Evolutionary conservation across 2,888 invertebrate genomes (phyloP), one percentile per base, ranked within the genome.

Genomic region (Nebria salina): DNA sequence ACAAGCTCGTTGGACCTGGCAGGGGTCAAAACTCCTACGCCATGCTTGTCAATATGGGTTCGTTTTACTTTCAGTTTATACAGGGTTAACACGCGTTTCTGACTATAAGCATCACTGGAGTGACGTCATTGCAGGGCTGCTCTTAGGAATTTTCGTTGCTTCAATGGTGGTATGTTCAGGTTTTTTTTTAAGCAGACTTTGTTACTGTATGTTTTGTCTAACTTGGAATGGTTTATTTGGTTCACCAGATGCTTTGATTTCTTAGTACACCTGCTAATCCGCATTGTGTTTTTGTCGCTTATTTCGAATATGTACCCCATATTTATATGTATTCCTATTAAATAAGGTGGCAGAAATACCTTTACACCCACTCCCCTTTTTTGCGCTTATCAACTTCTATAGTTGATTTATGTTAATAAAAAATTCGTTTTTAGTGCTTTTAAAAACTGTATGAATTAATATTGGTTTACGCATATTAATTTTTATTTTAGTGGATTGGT

Each of bases 21-120:
- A 92, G 81, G 94, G 95, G 25, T 94, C 95, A 77, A 94, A 94
- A 87, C 91, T 99, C 81, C 88, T 97, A 74, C 93, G 94, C 78
- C 97, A 97, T 87, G 92, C 94, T n/a, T 89, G 97, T 76, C 98
- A 99, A 90, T 94, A 95, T 87, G 84, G 94, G 11, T 92, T 95
- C 77, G 90, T 98, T 83, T 91, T 94, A 89, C 90, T 96, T 88
- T 95, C 97, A 43, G 94, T 95, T 93, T 96, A 93, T 88, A 96
- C 96, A 9, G 94, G 95, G n/a, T 92, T 98, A 90, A 95, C 97
- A 0, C 92, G 98, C 64, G 93, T 99, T 65, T 97, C 97, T 0
- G 96, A 99, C 90, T 97, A 98, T 91, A 98, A 98, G 88, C 98
- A 99, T 89, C 98, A 99, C 87, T 98, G 98, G 97, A 97, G 96